Percentiles rank a stretch among this genome's conserved stretches.
Conservation (phyloP, 2,113 vertebrate genomes). For the Egretta garzetta region DNA sequence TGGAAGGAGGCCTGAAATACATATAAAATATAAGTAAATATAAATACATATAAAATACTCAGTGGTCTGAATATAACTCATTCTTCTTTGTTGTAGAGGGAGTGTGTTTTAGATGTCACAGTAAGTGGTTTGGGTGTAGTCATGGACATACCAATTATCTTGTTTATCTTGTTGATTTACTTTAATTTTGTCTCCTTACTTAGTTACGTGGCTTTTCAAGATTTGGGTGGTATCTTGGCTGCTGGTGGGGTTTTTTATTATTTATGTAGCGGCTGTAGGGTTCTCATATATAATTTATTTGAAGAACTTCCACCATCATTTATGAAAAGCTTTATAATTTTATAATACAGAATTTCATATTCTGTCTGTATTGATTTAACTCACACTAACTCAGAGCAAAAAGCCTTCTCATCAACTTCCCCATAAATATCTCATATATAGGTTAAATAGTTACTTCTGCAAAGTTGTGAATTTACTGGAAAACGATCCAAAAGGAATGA, state of each 20-base stretch:
- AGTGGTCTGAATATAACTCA: not conserved
- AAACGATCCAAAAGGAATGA: not conserved
- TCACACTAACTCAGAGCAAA: not conserved
- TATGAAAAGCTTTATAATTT: not conserved
- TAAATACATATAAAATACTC: not conserved
- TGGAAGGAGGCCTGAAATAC: not conserved
- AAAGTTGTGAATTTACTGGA: not conserved
- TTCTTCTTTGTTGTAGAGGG: not conserved
- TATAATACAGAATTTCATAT: not conserved
- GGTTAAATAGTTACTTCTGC: not conserved
- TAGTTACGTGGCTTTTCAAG: not conserved
- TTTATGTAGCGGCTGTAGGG: not conserved
- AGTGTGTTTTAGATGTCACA: not conserved
- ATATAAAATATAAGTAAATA: not conserved
- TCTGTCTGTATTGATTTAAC: not conserved
- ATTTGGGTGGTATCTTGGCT: not conserved
- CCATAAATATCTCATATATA: not conserved
- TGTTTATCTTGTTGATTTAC: not conserved
- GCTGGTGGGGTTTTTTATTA: not conserved
- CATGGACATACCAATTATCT: not conserved
- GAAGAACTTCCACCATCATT: not conserved
- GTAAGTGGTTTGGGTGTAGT: not conserved
- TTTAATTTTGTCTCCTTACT: not conserved
- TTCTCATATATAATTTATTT: not conserved
- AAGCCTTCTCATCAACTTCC: not conserved